A percentile compares a stretch with the other conserved stretches of the same genome.
Evolutionary conservation across 2,888 invertebrate genomes (phyloP).

Genomic region (Eretmocerus hayati): DNA sequence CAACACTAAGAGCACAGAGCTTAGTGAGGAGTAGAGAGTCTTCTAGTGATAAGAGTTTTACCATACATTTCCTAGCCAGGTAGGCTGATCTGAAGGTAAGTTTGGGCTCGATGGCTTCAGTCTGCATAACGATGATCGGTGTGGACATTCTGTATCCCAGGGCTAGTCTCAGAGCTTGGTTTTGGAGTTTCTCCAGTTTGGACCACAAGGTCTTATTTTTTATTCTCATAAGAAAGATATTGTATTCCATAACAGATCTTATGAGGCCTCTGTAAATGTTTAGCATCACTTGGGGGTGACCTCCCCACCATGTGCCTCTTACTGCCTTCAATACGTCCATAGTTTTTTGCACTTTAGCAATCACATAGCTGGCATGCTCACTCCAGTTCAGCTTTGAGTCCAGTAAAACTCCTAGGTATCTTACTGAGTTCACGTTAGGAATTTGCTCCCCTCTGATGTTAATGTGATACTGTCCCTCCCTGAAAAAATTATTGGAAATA

Average conservation of each 20-base stretch:
- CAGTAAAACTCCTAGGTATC: too few relatives aligned
- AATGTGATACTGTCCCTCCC: too few relatives aligned
- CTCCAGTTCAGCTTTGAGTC: too few relatives aligned
- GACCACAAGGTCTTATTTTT: background rate
- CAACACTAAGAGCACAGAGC: too few relatives aligned
- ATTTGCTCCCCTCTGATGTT: too few relatives aligned
- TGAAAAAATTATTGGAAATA: too few relatives aligned
- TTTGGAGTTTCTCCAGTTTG: background rate
- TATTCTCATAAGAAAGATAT: background rate
- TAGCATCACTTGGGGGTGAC: background rate
- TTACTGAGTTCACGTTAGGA: too few relatives aligned
- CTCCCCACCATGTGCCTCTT: conserved; percentile 1
- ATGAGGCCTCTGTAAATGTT: background rate
- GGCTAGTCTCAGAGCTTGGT: conserved; percentile 1
- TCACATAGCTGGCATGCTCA: too few relatives aligned
- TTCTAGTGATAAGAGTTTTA: background rate
- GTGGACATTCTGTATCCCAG: too few relatives aligned
- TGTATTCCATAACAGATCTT: background rate
- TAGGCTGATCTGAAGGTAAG: background rate
- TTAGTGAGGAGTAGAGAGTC: too few relatives aligned
- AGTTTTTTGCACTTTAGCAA: background rate
- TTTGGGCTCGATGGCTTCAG: background rate
- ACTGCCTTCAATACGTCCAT: background rate
- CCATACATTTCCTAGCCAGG: background rate
- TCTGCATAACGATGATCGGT: background rate